Evolutionary conservation across 1,140 invertebrate genomes (phyloP).

Genomic region (Rhynchophorus ferrugineus): DNA sequence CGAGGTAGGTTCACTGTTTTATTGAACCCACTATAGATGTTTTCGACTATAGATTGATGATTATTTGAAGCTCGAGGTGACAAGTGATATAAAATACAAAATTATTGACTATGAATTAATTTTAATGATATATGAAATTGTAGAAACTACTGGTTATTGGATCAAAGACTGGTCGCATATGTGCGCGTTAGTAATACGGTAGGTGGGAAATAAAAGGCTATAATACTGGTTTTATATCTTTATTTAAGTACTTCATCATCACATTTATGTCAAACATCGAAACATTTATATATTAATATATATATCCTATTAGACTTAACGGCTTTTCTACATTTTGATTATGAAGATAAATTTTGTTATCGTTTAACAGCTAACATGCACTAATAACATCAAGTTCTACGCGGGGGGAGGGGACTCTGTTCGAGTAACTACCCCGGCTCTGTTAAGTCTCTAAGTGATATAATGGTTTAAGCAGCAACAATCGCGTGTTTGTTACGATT

Average conservation of each 20-base stretch:
- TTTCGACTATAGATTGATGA: too few species aligned
- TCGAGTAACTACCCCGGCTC: slow-evolving; percentile 4
- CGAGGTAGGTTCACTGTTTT: too few species aligned
- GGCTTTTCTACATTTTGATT: slow-evolving; percentile 12
- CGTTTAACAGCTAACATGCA: slow-evolving; percentile 31
- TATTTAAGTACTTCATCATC: slow-evolving; percentile 31
- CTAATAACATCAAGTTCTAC: slow-evolving; percentile 14
- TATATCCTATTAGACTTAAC: slow-evolving; percentile 9
- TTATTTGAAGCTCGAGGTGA: too few species aligned
- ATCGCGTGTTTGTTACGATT: slow-evolving; percentile 21
- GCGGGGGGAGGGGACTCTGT: background rate
- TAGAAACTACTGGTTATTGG: too few species aligned
- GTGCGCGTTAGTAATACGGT: too few species aligned
- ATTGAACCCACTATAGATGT: too few species aligned
- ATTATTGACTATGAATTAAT: too few species aligned
- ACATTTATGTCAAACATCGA: slow-evolving; percentile 30
- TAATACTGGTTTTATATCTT: slow-evolving; percentile 11
- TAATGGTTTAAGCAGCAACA: slow-evolving; percentile 23
- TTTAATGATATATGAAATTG: too few species aligned
- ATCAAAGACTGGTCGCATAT: too few species aligned
- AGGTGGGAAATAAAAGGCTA: slow-evolving; percentile 7
- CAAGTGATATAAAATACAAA: too few species aligned
- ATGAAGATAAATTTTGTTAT: slow-evolving; percentile 23
- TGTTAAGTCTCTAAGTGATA: slow-evolving; percentile 21
- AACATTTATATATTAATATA: slow-evolving; percentile 24